Evolutionary conservation across 2,888 invertebrate genomes (phyloP), one percentile per base, ranked within the genome.

Genomic region (Venusia cambrica): DNA sequence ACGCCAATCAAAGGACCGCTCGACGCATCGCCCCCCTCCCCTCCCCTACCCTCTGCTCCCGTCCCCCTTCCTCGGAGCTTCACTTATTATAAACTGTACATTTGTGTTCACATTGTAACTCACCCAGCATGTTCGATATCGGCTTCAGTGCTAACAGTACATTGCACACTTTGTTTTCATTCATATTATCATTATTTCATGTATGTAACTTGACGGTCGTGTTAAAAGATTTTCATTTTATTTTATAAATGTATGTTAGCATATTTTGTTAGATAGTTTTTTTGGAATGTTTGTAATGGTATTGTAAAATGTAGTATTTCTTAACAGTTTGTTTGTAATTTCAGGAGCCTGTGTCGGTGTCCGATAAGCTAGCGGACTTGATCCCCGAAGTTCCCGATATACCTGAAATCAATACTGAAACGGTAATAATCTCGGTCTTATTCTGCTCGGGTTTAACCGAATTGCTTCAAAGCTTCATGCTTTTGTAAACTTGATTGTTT

Each of bases 341-440:
- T 16, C 76, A 85, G 85, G 85, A 84, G 10, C 51, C 63, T 12
- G 45, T 75, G 34, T 60, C 72, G 2, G 60, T 72, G 38, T 62
- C 69, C 27, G 84, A 84, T 57, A 85, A 85, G 62, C 63, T 85
- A 53, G 72, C 78, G 12, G 85, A 83, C 40, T 59, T 85, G 57
- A 79, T 85, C 47, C 77, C 85, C 4, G 85, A 85, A 54, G 59
- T 84, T 31, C 78, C 85, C 25, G 68, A 74, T 48, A 69, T 85
- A 48, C 81, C 83, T 54, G 83, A 81, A 51, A 48, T 83, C 40
- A 79, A 74, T 51, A 75, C 74, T 36, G 83, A 83, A 65, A 66
- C 68, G 76, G 84, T 84, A 71, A 16, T 13, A 13, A 1, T 4
- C 13, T 5, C 4, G 1, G 8, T 7, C 5, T 11, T 12, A 2